Evolutionary conservation across 2,888 invertebrate species (phyloP), one percentile per base, ranked within the genome.

Genomic region (Steromphala cineraria): DNA sequence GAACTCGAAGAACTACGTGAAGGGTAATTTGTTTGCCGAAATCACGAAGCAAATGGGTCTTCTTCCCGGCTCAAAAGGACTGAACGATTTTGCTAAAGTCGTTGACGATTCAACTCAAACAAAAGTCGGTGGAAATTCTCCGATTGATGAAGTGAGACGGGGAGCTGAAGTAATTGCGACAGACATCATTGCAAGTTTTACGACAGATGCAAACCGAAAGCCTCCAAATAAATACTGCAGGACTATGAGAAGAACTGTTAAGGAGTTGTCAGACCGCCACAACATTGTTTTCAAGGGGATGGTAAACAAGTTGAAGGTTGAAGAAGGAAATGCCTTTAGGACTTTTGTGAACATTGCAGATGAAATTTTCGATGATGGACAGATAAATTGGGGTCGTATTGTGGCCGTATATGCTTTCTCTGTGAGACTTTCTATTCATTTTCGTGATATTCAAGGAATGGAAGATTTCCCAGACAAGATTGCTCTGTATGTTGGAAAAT

Each of bases 361-460:
- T 86, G 92, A 92, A 87, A 91, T 93, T 46, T 92, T 92, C 84
- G 89, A 88, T 80, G 93, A 93, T 85, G 91, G 90, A 52, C 89
- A 90, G 76, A 90, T 90, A 56, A 93, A 93, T 82, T 93, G 93
- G 93, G 93, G 93, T 36, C 86, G 93, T 78, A 89, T 93, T 28
- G 91, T 93, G 36, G 91, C 92, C 56, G 90, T 93, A 21, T 92
- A 91, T 84, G 90, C 92, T 15, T 93, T 92, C 87, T 92, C 91
- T 56, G 88, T 89, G 5, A 84, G 91, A 75, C 79, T 92, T 24
- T 89, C 91, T 1, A 84, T 86, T 53, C 88, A 89, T 83, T 87
- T 90, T 55, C 56, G 53, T 46, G 71, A 52, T 24, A n/a, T 24
- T 67, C n/a, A 28, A n/a, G 67, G 78, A 53, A 28, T 36, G 74